Evolutionary conservation across 1,140 invertebrate species (phyloP).

Genomic region (Drosophila tani): DNA sequence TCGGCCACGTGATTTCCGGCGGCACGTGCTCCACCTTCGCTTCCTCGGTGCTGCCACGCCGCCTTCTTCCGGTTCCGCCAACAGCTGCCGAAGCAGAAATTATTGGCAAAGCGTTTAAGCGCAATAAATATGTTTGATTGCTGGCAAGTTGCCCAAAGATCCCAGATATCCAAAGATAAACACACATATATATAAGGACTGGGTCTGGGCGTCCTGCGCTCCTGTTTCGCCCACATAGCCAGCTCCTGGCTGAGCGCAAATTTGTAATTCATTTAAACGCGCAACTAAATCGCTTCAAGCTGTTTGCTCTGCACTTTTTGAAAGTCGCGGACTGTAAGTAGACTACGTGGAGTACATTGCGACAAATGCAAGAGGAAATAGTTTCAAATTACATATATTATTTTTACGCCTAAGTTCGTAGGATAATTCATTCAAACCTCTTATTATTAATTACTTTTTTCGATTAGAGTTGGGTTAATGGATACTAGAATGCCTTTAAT

Average conservation of each 20-base stretch:
- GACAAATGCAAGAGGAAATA: background rate
- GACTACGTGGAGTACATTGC: slow-evolving; percentile 24
- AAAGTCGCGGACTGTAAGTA: slow-evolving; percentile 49
- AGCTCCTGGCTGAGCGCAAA: slow-evolving; percentile 25
- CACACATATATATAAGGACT: background rate
- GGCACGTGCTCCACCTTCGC: slow-evolving; percentile 65
- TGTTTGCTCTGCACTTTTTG: slow-evolving; percentile 68
- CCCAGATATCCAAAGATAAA: slow-evolving; percentile 25
- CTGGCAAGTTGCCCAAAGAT: slow-evolving; percentile 66
- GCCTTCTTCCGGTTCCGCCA: slow-evolving; percentile 2
- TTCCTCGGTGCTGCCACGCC: slow-evolving; percentile 4
- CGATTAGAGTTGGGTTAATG: background rate
- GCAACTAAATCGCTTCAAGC: slow-evolving; percentile 60
- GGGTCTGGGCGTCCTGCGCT: slow-evolving; percentile 4
- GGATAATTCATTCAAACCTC: too few relatives aligned
- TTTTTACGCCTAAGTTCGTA: too few relatives aligned
- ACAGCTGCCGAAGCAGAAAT: slow-evolving; percentile 68
- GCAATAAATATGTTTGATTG: slow-evolving; percentile 80
- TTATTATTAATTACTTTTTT: background rate
- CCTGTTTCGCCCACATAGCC: slow-evolving; percentile 15
- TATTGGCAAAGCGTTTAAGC: slow-evolving; percentile 79
- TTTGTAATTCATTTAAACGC: slow-evolving; percentile 71
- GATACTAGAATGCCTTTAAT: background rate
- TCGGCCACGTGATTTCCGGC: slow-evolving; percentile 71
- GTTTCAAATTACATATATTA: background rate